These are phyloP conservation scores for Coremacera marginata DNA, from an alignment of 2,888 invertebrate genomes.

Conservation along the genomic window DNA sequence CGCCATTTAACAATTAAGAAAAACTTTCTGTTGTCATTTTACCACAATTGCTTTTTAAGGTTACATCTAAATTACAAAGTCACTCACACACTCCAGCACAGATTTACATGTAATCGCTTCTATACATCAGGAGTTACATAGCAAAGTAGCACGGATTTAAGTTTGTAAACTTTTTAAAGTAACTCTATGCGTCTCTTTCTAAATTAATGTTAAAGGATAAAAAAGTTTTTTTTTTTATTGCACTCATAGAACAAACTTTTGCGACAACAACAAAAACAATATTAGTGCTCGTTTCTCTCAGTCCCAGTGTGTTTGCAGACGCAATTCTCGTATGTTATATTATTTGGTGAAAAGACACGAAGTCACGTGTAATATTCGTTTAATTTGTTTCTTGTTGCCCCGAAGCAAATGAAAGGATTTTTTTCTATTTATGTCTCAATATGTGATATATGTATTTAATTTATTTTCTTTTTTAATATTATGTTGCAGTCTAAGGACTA, in stretches of 20 bases:
- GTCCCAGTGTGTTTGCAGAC: neutral
- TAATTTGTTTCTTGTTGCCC: slow-evolving; percentile 50
- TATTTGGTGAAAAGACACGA: slow-evolving; percentile 49
- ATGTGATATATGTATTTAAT: neutral
- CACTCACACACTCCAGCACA: neutral
- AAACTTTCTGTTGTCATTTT: neutral
- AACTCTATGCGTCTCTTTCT: slow-evolving; percentile 1
- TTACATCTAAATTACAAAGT: neutral
- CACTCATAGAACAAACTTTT: neutral
- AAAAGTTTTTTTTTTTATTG: slow-evolving; percentile 12
- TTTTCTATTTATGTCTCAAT: neutral
- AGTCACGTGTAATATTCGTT: slow-evolving; percentile 54
- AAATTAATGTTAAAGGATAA: neutral
- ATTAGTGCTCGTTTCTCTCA: neutral
- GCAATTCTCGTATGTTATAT: neutral
- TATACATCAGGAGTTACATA: neutral
- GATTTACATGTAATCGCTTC: neutral
- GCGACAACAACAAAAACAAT: neutral
- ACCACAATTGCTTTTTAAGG: neutral
- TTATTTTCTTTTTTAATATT: neutral
- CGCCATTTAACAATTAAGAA: too few species aligned
- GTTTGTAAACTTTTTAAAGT: neutral
- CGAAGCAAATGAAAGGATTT: slow-evolving; percentile 46
- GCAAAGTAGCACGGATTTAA: slow-evolving; percentile 7
- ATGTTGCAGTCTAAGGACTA: neutral